These are phyloP conservation scores for Luidia sarsii DNA, from an alignment of 53 echinoderm and acorn worm species.

Conservation along the genomic window DNA sequence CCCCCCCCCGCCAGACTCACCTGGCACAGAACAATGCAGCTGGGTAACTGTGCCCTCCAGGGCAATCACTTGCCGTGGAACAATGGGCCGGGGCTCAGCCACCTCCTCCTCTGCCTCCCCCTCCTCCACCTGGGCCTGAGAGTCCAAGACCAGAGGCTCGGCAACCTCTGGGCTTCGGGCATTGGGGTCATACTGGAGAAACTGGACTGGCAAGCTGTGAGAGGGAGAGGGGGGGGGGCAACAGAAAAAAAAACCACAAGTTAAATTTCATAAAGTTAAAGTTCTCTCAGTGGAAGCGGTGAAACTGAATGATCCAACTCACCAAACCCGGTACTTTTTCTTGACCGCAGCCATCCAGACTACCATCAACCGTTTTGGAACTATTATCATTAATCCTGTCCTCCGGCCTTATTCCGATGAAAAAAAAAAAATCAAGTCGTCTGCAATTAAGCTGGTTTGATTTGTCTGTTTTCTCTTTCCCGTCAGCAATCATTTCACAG, in stretches of 20 bases:
- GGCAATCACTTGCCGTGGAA: conserved; percentile 23
- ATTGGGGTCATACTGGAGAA: conserved; percentile 35
- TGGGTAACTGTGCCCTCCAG: conserved; percentile 21
- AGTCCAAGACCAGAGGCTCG: no score
- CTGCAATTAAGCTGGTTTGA: no score
- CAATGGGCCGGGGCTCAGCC: neutral
- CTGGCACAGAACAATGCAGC: conserved; percentile 27
- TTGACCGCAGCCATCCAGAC: conserved; percentile 19
- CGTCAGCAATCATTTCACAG: no score
- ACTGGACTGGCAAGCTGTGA: conserved; percentile 40
- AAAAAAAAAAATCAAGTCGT: no score
- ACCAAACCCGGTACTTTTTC: conserved; percentile 46
- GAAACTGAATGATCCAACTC: conserved; percentile 3
- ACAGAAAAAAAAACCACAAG: neutral
- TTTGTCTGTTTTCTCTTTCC: no score
- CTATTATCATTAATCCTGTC: no score
- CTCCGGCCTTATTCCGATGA: no score
- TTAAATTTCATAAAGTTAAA: neutral
- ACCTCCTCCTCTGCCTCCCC: neutral
- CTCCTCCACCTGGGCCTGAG: conserved; percentile 1
- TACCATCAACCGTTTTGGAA: neutral
- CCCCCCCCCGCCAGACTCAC: no score
- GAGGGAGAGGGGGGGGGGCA: neutral
- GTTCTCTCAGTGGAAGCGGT: neutral
- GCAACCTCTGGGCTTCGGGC: no score